Percentiles rank a stretch among this genome's conserved stretches.
phyloP scores from a whole-genome alignment of 2,113 vertebrate species.

The Machaerirhynchus nigripectus region DNA sequence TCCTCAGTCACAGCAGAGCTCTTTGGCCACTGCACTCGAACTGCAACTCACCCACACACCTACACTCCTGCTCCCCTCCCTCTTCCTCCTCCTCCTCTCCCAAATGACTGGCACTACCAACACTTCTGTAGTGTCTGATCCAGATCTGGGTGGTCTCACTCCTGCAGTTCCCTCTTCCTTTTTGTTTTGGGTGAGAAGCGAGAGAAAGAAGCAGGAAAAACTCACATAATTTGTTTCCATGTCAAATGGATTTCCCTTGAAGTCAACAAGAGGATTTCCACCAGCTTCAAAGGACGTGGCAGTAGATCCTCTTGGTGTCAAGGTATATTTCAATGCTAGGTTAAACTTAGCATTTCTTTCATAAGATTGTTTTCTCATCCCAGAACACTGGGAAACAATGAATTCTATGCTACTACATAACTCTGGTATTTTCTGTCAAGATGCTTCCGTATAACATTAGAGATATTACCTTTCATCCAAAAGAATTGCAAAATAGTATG shows the following conservation, averaged over 20 bases:
- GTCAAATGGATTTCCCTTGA: not conserved
- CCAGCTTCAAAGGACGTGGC: not conserved
- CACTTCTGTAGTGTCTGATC: not conserved
- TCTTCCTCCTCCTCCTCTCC: not conserved
- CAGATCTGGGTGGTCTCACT: not conserved
- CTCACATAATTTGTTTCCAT: not conserved
- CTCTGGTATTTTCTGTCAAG: not conserved
- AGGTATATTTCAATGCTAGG: not conserved
- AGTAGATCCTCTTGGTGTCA: not conserved
- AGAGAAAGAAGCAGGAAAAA: not conserved
- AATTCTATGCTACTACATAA: not conserved
- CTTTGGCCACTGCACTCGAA: not conserved
- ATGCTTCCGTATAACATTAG: not conserved
- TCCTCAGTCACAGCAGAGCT: not conserved
- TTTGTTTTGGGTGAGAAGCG: not conserved
- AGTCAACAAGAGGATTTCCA: not conserved
- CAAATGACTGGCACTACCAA: not conserved
- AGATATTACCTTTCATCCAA: not conserved
- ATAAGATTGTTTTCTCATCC: not conserved
- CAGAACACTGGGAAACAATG: not conserved
- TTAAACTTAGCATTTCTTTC: not conserved
- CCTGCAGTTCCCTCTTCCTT: not conserved
- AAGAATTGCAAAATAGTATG: conserved; percentile 34
- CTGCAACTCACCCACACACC: not conserved
- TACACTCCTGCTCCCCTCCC: not conserved